Evolutionary conservation across 2,888 invertebrate genomes (phyloP).

Genomic region (Torymus aiolomorphi): DNA sequence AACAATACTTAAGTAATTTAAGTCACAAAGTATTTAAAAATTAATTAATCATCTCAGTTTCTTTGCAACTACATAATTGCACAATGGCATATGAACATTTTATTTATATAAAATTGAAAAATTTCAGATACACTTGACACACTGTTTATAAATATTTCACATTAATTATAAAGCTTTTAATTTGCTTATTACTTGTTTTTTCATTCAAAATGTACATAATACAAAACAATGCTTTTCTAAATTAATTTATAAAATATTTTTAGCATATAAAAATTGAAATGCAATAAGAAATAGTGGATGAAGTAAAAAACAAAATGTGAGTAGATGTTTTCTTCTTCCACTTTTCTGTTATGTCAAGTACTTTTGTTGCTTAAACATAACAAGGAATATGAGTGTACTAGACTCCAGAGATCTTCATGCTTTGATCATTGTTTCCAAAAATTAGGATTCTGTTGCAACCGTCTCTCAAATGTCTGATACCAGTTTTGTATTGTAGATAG

Average conservation of each 20-base stretch:
- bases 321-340: conserved; percentile 19
- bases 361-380: conserved; percentile 43
- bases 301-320: conserved; percentile 28
- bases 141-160: not conserved
- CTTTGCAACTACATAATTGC: not conserved
- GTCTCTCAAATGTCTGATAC: conserved; percentile 94
- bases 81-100: not conserved
- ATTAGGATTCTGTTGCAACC: conserved; percentile 92
- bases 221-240: conserved; percentile 7
- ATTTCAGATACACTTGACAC: not conserved
- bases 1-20: conserved; percentile 24
- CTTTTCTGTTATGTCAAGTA: conserved; percentile 35
- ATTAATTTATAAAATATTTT: conserved; percentile 10
- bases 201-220: not conserved
- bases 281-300: conserved; percentile 5
- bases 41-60: conserved; percentile 16
- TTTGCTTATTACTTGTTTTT: too few relatives aligned
- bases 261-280: conserved; percentile 27
- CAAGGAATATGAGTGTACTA: conserved; percentile 44
- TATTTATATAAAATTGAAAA: conserved; percentile 4
- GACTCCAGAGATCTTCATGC: conserved; percentile 38
- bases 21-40: conserved; percentile 23
- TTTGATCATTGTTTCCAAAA: conserved; percentile 86
- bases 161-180: not conserved
- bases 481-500: conserved; percentile 92